Base-by-base conservation (phyloP, 2,797 vertebrate species). In the Pygocentrus nattereri region DNA sequence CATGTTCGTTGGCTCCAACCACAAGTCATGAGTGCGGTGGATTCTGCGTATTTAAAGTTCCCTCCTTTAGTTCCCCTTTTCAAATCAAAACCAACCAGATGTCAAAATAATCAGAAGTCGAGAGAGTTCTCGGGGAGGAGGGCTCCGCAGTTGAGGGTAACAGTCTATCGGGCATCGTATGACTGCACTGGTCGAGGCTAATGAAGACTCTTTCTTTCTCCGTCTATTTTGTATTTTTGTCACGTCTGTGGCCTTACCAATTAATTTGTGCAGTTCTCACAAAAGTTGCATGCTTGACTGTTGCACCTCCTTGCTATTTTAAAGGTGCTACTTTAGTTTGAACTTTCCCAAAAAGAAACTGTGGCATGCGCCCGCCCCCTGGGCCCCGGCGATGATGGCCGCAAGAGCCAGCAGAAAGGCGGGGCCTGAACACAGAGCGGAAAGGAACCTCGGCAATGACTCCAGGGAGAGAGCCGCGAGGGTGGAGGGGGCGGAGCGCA, bases 31-130 rank as follows among this genome's bases (percentile, higher is more conserved):
- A 86, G 74, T 81, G 73, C 68, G 49, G 68, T 85, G 83, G 85
- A 84, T 87, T 86, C 44, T 81, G 76, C 73, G 83, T 84, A 86
- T 77, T 75, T 88, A 91, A 93, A 79, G 88, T 89, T 89, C 84
- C 90, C 85, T 85, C 82, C 85, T 80, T 16, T 84, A 83, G 85
- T 92, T 93, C 90, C 89, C 86, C 89, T 91, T 92, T 92, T 92
- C 74, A 84, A 77, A 87, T 87, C 74, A 92, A 89, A 82, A 76
- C 31, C 27, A 82, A 67, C 69, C 75, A 34, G 5, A 62, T 12
- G 82, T 80, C 80, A 89, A 79, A 92, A 91, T 91, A 90, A 82
- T 72, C 2, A 50, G 62, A 85, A 81, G 65, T 73, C 16, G 25
- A 68, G 13, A 72, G 52, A 47, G 58, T 19, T 62, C 62, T 65